Conservation (phyloP, 2,113 vertebrate genomes). For the Apistogramma diplotaenia region DNA sequence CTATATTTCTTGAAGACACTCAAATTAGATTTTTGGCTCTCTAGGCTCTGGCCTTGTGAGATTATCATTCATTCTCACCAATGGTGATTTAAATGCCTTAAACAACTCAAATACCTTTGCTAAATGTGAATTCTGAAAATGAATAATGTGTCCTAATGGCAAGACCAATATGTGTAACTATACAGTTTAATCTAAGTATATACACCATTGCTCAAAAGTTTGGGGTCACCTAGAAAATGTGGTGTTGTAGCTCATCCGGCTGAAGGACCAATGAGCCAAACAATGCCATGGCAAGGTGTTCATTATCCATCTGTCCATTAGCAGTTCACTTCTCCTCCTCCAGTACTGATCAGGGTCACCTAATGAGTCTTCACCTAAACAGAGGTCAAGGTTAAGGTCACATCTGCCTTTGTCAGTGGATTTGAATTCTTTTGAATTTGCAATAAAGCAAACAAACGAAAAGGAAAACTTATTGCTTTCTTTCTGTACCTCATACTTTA, state of each 20-base stretch:
- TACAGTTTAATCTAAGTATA: background rate
- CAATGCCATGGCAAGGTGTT: background rate
- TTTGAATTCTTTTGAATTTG: background rate
- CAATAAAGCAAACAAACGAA: too few relatives aligned
- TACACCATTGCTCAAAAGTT: background rate
- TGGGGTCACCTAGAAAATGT: background rate
- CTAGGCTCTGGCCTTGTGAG: slow-evolving; percentile 26
- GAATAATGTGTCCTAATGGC: background rate
- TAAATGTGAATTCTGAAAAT: slow-evolving; percentile 6
- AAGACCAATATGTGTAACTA: background rate
- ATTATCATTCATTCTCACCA: slow-evolving; percentile 41
- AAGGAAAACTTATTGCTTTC: too few relatives aligned
- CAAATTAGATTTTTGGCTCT: slow-evolving; percentile 58
- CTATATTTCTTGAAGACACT: slow-evolving; percentile 46
- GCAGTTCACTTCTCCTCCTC: background rate
- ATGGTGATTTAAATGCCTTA: slow-evolving; percentile 39
- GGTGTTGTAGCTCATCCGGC: background rate
- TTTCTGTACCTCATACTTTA: too few relatives aligned
- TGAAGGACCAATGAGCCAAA: background rate
- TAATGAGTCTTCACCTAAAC: background rate
- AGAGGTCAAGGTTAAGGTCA: background rate
- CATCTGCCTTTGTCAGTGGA: background rate
- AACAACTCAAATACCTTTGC: slow-evolving; percentile 10
- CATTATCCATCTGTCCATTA: background rate
- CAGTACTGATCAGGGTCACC: background rate